Base-by-base conservation (phyloP, 2,113 vertebrate genomes). In the Rhinolophus sinicus region DNA sequence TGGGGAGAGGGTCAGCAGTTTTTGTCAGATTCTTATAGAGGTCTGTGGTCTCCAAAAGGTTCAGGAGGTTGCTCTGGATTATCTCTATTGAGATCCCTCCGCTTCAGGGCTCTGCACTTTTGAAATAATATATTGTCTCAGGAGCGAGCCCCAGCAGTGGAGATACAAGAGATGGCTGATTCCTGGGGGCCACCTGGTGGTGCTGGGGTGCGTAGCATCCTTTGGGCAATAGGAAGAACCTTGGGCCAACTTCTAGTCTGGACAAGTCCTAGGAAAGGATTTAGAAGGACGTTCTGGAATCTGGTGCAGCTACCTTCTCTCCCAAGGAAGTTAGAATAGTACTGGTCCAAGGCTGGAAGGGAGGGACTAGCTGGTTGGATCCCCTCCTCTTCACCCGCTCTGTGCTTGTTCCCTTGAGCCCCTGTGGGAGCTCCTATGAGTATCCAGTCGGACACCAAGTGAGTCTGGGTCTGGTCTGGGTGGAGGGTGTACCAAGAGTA, bases 101-200 rank as follows among this genome's bases (percentile, higher is more conserved):
- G 33, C 33, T 50, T 64, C 5, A 65, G 52, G 64, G 3, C 12
- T 44, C 22, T 35, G 47, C 9, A 24, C 40, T 38, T 95, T 18
- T 38, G 38, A 82, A 64, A 72, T 13, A n/a, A 2, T 18, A 5
- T 2, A 24, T 28, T 60, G 16, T 89, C 80, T 90, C n/a, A 8
- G 6, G 24, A 67, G 58, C 5, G 24, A 67, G 58, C 5, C 26
- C 8, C 19, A 47, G n/a, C 33, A 47, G 14, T 8, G 12, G 33
- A 80, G 62, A 35, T 22, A 12, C 21, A n/a, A 30, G 26, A 1
- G 1, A 30, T 18, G 89, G 52, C 81, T 93, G 94, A 64, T 19
- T 96, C 80, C 80, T 30, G 21, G 56, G 72, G 38, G 95, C 90
- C 93, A 94, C 77, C 88, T 90, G 73, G 95, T 96, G 92, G 96